Evolutionary conservation across 2,113 vertebrate species (phyloP), one percentile per base, ranked within the genome.

Genomic region (Fregata magnificens): DNA sequence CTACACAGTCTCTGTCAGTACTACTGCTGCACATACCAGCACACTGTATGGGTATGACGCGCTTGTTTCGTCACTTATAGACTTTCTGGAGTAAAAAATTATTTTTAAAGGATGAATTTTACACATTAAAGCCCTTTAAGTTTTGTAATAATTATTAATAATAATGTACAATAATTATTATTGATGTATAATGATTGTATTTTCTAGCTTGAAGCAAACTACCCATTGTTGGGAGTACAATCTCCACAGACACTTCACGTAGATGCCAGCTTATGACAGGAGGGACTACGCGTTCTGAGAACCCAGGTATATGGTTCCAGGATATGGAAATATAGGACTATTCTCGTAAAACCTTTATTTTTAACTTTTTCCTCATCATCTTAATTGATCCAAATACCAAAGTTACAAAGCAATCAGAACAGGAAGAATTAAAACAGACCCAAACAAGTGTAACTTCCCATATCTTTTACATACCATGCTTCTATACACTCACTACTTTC

Each of bases 41-140:
- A 62, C 9, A 8, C 18, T 13, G 34, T 13, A 42, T 2, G 6
- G 19, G 8, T 53, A 55, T 11, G 14, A 83, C 0, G 0, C 11
- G 13, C n/a, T 20, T 49, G 11, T 38, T 34, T 6, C 14, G 70
- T 38, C 45, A 61, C 50, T 77, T 24, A 50, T 0, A 81, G 34
- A 53, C 40, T 28, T 70, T 12, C 34, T 58, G 45, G 45, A 69
- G 16, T 32, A 74, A 93, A 67, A 40, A 7, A 49, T 2, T 78
- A 44, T n/a, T 88, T 82, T 72, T 55, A 59, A 38, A 90, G 38
- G 3, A 88, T 8, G 2, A 58, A 66, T n/a, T n/a, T n/a, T n/a
- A n/a, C n/a, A n/a, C n/a, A n/a, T n/a, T n/a, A n/a, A n/a, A n/a
- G n/a, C n/a, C n/a, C n/a, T n/a, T n/a, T n/a, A n/a, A n/a, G n/a